Evolutionary conservation across 2,888 invertebrate genomes (phyloP), one percentile per base, ranked within the genome.

Genomic region (Drosophila algonquin): DNA sequence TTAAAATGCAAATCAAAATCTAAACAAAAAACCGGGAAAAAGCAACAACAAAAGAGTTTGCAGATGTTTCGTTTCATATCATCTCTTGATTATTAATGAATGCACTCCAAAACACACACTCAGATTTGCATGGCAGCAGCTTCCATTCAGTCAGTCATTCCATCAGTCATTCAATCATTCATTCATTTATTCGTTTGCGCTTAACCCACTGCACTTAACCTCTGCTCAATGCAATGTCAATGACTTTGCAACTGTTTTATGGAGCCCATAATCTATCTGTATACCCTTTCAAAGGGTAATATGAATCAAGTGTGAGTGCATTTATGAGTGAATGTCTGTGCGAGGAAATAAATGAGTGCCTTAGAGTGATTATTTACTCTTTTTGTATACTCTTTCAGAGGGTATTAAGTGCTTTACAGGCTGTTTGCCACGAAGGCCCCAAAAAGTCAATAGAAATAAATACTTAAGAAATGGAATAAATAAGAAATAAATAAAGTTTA

Each of bases 1-100:
- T 72, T 68, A 50, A 69, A 73, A 83, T 86, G 77, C 57, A 71
- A 80, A 87, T 75, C 53, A n/a, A 52, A 53, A 58, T 46, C 56
- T 60, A 46, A 52, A 50, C 45, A 59, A 61, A 27, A 48, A 30
- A 32, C 6, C 54, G 14, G 40, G 1, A 12, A 46, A 73, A 72
- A 47, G 44, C 21, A 51, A 14, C 57, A 14, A 7, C 18, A 53
- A 16, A 48, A 52, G 35, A 55, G 21, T 55, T 55, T 24, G 65
- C 79, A 55, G 65, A 67, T 72, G 63, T 53, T 53, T 47, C 4
- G 24, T 24, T 44, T 18, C n/a, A 60, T 56, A 64, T 50, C 60
- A 52, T 67, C 57, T 55, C 45, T 47, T 54, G 46, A 44, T 32
- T 35, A 70, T 67, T 76, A 68, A 70, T 72, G 70, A 72, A 61